Evolutionary conservation across 2,888 invertebrate genomes (phyloP).

Genomic region (Oligia strigilis): DNA sequence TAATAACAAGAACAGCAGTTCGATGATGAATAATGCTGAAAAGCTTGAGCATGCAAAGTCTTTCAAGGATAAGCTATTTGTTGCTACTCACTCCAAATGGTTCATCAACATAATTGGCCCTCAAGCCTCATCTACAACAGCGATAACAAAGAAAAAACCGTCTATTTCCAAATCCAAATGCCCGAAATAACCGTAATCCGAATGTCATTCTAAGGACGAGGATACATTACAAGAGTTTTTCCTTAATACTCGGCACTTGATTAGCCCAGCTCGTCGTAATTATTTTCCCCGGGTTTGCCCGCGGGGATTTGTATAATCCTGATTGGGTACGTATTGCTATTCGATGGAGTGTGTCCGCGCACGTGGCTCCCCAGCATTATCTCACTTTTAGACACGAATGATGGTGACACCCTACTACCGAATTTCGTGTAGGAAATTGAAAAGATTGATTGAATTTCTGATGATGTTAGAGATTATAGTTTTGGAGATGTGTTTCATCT

Average conservation of each 20-base stretch:
- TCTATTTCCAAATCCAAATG: slow-evolving; percentile 41
- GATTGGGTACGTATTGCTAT: slow-evolving; percentile 89
- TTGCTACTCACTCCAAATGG: not conserved
- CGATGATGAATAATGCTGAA: not conserved
- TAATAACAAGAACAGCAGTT: not conserved
- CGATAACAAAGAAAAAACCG: slow-evolving; percentile 44
- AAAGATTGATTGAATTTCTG: slow-evolving; percentile 66
- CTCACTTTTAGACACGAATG: slow-evolving; percentile 75
- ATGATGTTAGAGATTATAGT: slow-evolving; percentile 50
- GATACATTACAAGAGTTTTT: slow-evolving; percentile 76
- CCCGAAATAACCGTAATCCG: slow-evolving; percentile 70
- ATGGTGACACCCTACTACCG: slow-evolving; percentile 68
- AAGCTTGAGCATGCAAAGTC: not conserved
- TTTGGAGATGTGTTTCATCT: slow-evolving; percentile 11
- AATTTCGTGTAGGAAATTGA: slow-evolving; percentile 66
- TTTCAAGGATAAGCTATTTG: slow-evolving; percentile 4
- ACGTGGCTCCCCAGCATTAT: slow-evolving; percentile 83
- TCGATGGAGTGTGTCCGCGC: slow-evolving; percentile 88
- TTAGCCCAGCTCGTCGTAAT: slow-evolving; percentile 86
- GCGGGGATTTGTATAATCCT: slow-evolving; percentile 89
- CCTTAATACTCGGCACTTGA: slow-evolving; percentile 86
- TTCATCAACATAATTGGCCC: slow-evolving; percentile 23
- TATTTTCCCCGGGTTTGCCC: slow-evolving; percentile 84
- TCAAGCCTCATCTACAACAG: slow-evolving; percentile 26
- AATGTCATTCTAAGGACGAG: slow-evolving; percentile 59